Evolutionary conservation across 2,797 vertebrate species (phyloP).

Genomic region (Nyctibius grandis): DNA sequence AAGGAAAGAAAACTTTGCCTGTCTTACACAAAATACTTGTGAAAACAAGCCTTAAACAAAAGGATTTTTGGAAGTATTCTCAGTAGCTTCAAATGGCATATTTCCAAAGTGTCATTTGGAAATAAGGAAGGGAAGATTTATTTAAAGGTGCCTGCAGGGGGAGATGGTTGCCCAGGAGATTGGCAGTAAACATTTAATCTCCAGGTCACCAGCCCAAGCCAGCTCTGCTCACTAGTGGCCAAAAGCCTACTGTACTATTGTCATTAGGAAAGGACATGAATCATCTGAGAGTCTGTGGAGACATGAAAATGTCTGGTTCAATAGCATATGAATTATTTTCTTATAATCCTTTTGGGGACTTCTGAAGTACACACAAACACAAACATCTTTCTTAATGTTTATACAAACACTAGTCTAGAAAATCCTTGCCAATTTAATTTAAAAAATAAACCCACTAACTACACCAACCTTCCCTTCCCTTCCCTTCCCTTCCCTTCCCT

Average conservation of each 20-base stretch:
- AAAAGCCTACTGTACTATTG: conserved; percentile 26
- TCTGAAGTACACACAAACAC: neutral
- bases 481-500: too few relatives aligned
- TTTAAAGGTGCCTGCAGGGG: conserved; percentile 57
- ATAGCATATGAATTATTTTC: conserved; percentile 25
- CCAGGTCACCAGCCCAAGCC: conserved; percentile 9
- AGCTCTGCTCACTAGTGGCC: neutral
- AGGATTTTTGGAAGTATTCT: conserved; percentile 2
- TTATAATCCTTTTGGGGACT: neutral
- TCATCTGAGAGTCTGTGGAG: conserved; percentile 10
- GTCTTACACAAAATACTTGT: conserved; percentile 31
- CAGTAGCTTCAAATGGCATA: neutral
- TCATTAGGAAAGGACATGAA: conserved; percentile 1
- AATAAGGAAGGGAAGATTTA: conserved; percentile 24
- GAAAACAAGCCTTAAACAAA: conserved; percentile 29
- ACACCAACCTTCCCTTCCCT: neutral
- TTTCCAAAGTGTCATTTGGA: conserved; percentile 20
- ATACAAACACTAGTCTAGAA: neutral
- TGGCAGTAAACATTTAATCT: conserved; percentile 49
- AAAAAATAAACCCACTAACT: neutral
- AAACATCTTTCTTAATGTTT: conserved; percentile 3
- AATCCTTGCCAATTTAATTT: neutral
- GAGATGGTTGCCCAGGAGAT: conserved; percentile 51
- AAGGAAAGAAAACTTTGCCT: conserved; percentile 11
- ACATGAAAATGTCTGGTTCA: conserved; percentile 27